Base-by-base conservation (phyloP, 2,113 vertebrate genomes). In the Rhinolophus sinicus region DNA sequence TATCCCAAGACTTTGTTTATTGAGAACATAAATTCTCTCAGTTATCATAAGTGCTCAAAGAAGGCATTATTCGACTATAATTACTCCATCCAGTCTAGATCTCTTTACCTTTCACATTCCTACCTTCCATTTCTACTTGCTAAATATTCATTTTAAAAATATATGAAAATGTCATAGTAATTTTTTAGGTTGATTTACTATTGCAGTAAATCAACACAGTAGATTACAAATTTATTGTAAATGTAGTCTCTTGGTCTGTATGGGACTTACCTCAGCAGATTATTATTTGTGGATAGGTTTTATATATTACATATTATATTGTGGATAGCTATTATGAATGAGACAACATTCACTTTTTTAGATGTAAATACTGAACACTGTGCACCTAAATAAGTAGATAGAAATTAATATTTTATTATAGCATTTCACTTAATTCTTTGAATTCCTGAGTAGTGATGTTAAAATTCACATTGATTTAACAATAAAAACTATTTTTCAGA, bases 231-330 rank as follows among this genome's bases (percentile, higher is more conserved):
- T 80, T 47, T 96, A 80, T 76, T 40, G 2, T 54, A 67, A 73
- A 90, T 94, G 15, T 77, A 60, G 24, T 56, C 38, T 82, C 33
- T 83, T 96, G 40, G 72, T 94, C 38, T 90, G 0, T 30, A 26
- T 86, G 60, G 33, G 54, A n/a, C 33, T 75, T 90, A 47, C 56
- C 15, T 38, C 35, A 19, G 2, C 44, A 94, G 19, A 58, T 87
- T 70, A n/a, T 62, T 94, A 67, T 73, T 93, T 16, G 21, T 95
- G 40, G n/a, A 44, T 95, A 38, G 92, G 65, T 96, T 30, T 47
- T 93, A 58, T 6, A 33, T 93, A 21, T 84, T 64, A n/a, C n/a
- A n/a, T n/a, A n/a, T n/a, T n/a, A n/a, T n/a, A n/a, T n/a, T n/a
- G n/a, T n/a, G n/a, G n/a, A n/a, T n/a, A n/a, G n/a, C n/a, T n/a